A percentile compares a stretch with the other conserved stretches of the same genome.
These are phyloP conservation scores for Eurypyga helias DNA, from an alignment of 2,113 vertebrate genomes.

Conservation along the genomic window DNA sequence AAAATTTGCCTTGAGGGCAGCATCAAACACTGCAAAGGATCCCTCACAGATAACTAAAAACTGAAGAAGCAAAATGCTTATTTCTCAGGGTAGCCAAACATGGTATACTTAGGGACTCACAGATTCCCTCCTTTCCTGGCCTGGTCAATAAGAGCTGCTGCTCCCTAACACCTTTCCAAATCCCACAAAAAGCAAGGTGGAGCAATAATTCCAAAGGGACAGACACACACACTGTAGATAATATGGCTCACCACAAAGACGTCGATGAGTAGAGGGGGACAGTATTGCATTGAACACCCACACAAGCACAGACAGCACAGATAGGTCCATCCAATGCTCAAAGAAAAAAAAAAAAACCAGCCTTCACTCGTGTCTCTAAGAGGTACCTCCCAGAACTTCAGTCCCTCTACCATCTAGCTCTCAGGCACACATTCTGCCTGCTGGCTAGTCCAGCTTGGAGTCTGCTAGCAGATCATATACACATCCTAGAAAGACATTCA, in stretches of 20 bases:
- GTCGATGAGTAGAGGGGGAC: background rate
- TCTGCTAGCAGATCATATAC: background rate
- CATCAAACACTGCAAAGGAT: background rate
- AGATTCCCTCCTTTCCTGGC: background rate
- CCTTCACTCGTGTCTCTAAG: background rate
- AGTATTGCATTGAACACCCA: background rate
- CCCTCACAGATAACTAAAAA: background rate
- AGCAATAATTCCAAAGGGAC: background rate
- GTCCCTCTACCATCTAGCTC: background rate
- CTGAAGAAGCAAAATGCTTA: background rate
- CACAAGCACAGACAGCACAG: background rate
- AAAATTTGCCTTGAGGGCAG: background rate
- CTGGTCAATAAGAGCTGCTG: background rate
- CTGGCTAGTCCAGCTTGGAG: background rate
- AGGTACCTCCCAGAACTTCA: background rate
- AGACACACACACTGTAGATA: background rate
- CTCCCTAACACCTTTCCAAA: background rate
- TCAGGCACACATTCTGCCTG: background rate
- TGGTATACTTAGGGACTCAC: background rate
- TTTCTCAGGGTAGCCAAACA: background rate
- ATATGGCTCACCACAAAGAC: background rate
- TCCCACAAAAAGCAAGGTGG: background rate
- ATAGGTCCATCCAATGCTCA: background rate
- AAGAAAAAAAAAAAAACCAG: background rate
- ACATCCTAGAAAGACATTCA: background rate